Conservation (phyloP, 1,140 invertebrate species). For the Nebria ingens region DNA sequence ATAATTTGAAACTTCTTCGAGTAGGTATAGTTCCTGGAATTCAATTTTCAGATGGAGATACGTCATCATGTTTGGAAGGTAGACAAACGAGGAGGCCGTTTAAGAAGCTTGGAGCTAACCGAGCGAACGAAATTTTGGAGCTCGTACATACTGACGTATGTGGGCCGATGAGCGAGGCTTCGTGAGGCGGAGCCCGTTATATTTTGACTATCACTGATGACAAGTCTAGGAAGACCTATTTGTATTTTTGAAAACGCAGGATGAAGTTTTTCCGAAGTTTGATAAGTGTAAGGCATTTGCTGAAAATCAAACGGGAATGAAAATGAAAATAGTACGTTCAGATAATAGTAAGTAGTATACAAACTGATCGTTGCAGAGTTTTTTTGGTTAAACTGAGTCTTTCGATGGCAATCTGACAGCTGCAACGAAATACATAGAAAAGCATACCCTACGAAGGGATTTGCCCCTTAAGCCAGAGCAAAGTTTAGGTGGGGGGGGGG, state of each 20-base stretch:
- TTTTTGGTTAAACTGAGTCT: too few species aligned
- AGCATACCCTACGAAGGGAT: too few species aligned
- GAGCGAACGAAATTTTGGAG: too few species aligned
- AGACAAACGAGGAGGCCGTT: conserved; percentile 18
- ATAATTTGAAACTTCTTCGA: conserved; percentile 14
- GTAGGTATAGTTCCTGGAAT: conserved; percentile 14
- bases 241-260: conserved; percentile 28
- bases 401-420: too few species aligned
- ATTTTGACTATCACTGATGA: conserved; percentile 34
- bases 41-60: too few species aligned
- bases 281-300: conserved; percentile 16
- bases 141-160: conserved; percentile 18
- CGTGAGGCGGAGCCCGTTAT: conserved; percentile 24
- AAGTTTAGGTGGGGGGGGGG: too few species aligned
- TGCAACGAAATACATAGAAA: too few species aligned
- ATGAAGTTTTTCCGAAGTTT: conserved; percentile 19
- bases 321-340: not conserved
- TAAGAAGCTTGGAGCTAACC: conserved; percentile 5
- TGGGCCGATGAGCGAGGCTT: conserved; percentile 17
- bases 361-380: not conserved
- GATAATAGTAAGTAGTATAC: not conserved
- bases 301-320: not conserved
- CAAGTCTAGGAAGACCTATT: conserved; percentile 23
- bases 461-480: too few species aligned
- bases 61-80: conserved; percentile 20